Evolutionary conservation across 2,888 invertebrate genomes (phyloP).

Genomic region (Leucania comma): DNA sequence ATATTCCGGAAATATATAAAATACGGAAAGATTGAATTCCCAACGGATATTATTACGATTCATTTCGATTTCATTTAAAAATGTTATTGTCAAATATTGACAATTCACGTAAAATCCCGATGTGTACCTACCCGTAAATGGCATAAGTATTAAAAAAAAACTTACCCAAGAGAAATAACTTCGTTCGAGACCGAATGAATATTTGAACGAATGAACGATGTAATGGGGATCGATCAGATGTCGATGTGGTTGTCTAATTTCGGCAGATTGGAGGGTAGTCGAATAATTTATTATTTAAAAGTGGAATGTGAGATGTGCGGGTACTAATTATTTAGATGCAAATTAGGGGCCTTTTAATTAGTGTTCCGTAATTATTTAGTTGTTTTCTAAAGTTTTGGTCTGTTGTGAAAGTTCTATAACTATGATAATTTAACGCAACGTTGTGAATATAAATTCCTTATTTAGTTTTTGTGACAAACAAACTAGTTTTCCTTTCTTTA

Average conservation of each 20-base stretch:
- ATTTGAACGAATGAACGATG: conserved; percentile 54
- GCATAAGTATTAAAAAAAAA: conserved; percentile 41
- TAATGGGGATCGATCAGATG: conserved; percentile 51
- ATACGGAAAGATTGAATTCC: conserved; percentile 13
- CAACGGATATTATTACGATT: not conserved
- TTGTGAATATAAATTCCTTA: no score
- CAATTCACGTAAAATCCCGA: not conserved
- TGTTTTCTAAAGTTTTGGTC: conserved; percentile 2
- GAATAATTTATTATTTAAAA: conserved; percentile 56
- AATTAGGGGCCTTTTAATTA: conserved; percentile 29
- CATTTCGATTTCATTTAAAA: conserved; percentile 8
- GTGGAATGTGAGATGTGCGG: conserved; percentile 15
- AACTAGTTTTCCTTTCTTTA: no score
- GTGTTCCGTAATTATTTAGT: conserved; percentile 23
- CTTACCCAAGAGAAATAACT: conserved; percentile 57
- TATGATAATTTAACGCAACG: not conserved
- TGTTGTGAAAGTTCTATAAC: not conserved
- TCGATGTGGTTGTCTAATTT: conserved; percentile 57
- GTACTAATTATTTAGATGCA: conserved; percentile 32
- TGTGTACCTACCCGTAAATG: not conserved
- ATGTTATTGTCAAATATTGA: conserved; percentile 40
- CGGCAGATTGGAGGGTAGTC: conserved; percentile 40
- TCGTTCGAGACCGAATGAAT: conserved; percentile 50
- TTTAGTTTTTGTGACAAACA: no score
- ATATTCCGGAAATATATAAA: conserved; percentile 18